Evolutionary conservation across 2,797 vertebrate species (phyloP).

Genomic region (Arctocebus calabarensis): DNA sequence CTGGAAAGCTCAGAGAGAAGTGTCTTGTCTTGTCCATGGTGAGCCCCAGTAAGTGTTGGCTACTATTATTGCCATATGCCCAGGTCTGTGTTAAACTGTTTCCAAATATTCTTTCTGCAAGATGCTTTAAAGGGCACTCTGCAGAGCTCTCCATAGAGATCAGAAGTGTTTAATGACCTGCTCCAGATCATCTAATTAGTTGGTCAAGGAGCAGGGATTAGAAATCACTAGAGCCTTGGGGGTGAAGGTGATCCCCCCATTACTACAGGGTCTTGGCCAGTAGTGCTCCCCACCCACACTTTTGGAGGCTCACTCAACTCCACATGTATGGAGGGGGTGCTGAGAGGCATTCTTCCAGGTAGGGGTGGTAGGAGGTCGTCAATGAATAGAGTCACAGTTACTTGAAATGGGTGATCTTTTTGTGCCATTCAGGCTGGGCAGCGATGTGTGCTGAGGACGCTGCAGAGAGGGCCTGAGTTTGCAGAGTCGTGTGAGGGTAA

Average conservation of each 20-base stretch:
- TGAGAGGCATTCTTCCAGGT: background rate
- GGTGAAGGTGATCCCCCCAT: rapidly evolving
- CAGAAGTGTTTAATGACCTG: background rate
- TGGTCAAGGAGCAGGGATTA: background rate
- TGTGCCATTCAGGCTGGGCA: rapidly evolving
- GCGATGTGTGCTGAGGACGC: background rate
- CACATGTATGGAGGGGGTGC: background rate
- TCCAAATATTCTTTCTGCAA: background rate
- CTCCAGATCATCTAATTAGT: background rate
- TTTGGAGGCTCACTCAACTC: background rate
- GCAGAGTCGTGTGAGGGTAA: conserved; percentile 42
- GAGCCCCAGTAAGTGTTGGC: background rate
- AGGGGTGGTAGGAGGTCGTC: background rate
- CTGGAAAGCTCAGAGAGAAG: background rate
- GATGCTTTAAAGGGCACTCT: rapidly evolving
- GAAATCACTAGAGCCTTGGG: background rate
- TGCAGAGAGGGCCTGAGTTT: background rate
- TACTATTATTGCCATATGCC: rapidly evolving
- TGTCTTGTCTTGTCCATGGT: rapidly evolving
- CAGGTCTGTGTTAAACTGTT: rapidly evolving
- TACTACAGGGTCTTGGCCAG: background rate
- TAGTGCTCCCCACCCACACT: rapidly evolving
- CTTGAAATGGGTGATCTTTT: background rate
- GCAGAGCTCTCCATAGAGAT: rapidly evolving
- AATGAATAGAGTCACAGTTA: background rate